A percentile compares a stretch with the other conserved stretches of the same genome.
Evolutionary conservation across 2,888 invertebrate species (phyloP).

Genomic region (Odontomyia ornata): DNA sequence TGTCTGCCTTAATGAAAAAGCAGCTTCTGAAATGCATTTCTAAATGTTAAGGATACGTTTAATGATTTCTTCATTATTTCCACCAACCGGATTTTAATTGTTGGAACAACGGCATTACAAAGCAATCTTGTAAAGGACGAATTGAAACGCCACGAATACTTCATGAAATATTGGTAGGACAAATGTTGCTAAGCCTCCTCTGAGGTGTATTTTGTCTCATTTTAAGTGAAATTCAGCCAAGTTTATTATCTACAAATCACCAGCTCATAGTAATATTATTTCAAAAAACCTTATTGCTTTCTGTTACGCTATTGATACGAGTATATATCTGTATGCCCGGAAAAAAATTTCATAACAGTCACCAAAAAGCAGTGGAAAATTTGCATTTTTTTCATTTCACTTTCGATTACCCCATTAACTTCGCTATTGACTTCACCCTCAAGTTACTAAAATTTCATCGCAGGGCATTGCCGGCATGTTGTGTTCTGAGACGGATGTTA

Average conservation of each 20-base stretch:
- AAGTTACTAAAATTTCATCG: slow-evolving; percentile 18
- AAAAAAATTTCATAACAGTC: no score
- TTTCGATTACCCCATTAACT: slow-evolving; percentile 50
- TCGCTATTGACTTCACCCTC: slow-evolving; percentile 47
- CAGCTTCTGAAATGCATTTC: slow-evolving; percentile 9
- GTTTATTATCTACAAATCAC: no score
- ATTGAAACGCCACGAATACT: no score
- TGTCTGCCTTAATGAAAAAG: slow-evolving; percentile 18
- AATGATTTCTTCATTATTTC: slow-evolving; percentile 21
- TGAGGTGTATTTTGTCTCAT: no score
- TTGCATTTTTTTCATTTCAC: slow-evolving; percentile 48
- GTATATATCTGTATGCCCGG: no score
- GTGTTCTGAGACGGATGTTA: slow-evolving; percentile 44
- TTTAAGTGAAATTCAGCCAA: no score
- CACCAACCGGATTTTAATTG: neutral
- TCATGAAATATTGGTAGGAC: no score
- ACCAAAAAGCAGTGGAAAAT: neutral
- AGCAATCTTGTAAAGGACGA: no score
- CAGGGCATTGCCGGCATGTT: neutral
- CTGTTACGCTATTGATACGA: no score
- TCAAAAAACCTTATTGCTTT: no score
- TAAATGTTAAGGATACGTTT: slow-evolving; percentile 1
- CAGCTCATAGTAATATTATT: no score
- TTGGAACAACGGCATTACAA: neutral
- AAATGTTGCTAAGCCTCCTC: no score